Evolutionary conservation across 2,113 vertebrate species (phyloP), one percentile per base, ranked within the genome.

Genomic region (Catharus fuscescens): DNA sequence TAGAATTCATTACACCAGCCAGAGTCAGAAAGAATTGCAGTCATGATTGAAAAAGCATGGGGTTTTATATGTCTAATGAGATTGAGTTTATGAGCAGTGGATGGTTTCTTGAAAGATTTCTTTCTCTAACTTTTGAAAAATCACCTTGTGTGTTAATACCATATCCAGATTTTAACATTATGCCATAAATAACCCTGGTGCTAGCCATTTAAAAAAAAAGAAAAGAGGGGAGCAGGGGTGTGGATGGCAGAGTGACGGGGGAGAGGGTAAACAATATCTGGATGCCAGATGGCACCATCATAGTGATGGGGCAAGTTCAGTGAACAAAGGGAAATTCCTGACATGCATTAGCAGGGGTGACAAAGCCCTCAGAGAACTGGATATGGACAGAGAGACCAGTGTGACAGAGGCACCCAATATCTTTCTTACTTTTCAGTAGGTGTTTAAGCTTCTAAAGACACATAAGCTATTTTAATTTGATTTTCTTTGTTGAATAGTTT

Each of bases 271-370:
- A 97, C 74, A 93, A 93, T 98, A 98, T 98, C 98, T 98, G 98
- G 97, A 94, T 97, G 95, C 97, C 98, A 98, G 97, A 98, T 98
- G 98, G 94, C 94, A 97, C 93, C 82, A 95, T 97, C 85, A 18
- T 94, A 97, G 86, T 76, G 94, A 97, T 96, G 94, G 69, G 66
- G 91, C 82, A 42, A 57, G 54, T 97, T 95, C 80, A 81, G 77
- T 80, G 45, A 97, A 91, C 42, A 82, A 84, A 96, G 86, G 96
- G 93, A 98, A 97, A 98, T 98, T 98, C 97, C 96, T 98, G 89
- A 59, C 95, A 96, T 92, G 85, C 60, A 60, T 90, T 28, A 79
- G 52, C 76, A 42, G 34, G 48, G 86, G 61, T 70, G 64, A 61
- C 77, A 93, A 80, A 97, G 52, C 62, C 87, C 69, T 80, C 25